Base-by-base conservation (phyloP, 2,888 invertebrate genomes). In the Subacronicta megacephala region DNA sequence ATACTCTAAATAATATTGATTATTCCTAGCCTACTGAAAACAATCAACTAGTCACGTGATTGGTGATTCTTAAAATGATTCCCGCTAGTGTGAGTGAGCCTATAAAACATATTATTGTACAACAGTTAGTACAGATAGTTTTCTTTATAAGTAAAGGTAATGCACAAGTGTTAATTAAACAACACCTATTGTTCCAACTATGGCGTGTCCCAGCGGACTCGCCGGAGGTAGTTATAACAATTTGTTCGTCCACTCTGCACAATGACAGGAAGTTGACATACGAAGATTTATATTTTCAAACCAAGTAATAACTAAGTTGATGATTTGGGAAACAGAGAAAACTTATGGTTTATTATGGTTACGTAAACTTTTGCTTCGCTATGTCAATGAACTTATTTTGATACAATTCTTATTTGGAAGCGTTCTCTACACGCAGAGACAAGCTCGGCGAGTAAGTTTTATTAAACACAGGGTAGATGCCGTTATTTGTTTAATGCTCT, bases 181-280 rank as follows among this genome's bases (percentile, higher is more conserved):
- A 70, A 49, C 57, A 63, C 50, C 63, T 45, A 67, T 73, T 73
- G 72, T 73, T 61, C 46, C 47, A 7, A 7, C 1, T 64, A 66
- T 0, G 57, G 64, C 16, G 26, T 31, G 55, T 46, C 63, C 60
- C 49, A 42, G 26, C 7, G 29, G 44, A 38, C 33, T 26, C 31
- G 31, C 33, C 6, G 7, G 31, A 31, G 29, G 29, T 10, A 36
- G 52, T 57, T 47, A 49, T 40, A 31, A 68, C 50, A 62, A 44
- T 47, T 12, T 38, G 45, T 44, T 45, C 45, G 35, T 4, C 29
- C 16, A 33, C 20, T 15, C 2, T n/a, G 17, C 50, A 67, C 67
- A 67, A 67, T 59, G 54, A 29, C 70, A 59, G 70, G 67, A 67
- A 59, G 58, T 53, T 43, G 46, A 35, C 17, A 23, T 17, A 36